A percentile compares a stretch with the other conserved stretches of the same genome.
phyloP scores from a whole-genome alignment of 2,888 invertebrate species.

The Unio delphinus region DNA sequence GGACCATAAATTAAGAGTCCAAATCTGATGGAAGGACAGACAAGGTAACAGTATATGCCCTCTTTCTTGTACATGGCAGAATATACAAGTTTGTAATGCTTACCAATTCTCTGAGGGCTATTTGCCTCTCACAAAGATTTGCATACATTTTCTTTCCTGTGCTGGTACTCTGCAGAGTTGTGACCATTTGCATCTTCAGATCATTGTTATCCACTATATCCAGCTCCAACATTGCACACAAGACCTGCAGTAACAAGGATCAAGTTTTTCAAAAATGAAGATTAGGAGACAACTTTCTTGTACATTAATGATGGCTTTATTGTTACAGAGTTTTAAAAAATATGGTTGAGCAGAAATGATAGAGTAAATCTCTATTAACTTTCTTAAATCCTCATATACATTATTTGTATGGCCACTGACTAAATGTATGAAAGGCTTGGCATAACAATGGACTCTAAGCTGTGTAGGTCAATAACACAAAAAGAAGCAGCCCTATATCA shows the following conservation, averaged over 20 bases:
- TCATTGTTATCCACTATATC: constrained; percentile 77
- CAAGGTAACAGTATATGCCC: neutral
- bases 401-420: too few species aligned
- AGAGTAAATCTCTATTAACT: too few species aligned
- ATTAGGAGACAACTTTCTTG: neutral
- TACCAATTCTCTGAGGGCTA: constrained; percentile 82
- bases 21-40: neutral
- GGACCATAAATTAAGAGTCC: neutral
- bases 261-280: neutral
- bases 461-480: too few species aligned
- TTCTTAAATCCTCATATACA: too few species aligned
- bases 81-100: constrained; percentile 28
- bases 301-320: too few species aligned
- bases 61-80: neutral
- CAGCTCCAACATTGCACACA: constrained; percentile 86
- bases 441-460: too few species aligned
- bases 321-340: too few species aligned
- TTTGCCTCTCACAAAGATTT: constrained; percentile 82
- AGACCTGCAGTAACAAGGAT: constrained; percentile 71
- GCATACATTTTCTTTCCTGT: constrained; percentile 80
- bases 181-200: constrained; percentile 79
- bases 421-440: too few species aligned
- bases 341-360: too few species aligned
- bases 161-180: constrained; percentile 82
- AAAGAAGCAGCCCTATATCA: too few species aligned